Conservation (phyloP, 2,113 vertebrate species). For the Condylura cristata region DNA sequence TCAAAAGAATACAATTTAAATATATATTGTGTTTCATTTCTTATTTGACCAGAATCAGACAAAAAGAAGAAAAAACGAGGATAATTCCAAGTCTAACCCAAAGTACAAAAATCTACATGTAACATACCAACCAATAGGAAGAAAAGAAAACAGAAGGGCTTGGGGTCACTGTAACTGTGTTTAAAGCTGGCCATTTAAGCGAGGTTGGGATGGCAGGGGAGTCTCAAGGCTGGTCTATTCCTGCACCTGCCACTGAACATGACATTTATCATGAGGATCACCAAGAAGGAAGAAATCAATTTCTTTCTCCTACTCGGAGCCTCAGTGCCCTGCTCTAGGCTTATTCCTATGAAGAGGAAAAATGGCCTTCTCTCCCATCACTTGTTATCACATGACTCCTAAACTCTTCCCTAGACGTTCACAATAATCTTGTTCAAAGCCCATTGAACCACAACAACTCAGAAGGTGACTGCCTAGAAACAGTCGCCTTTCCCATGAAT, state of each 20-base stretch:
- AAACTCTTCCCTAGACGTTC: not conserved
- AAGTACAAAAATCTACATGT: not conserved
- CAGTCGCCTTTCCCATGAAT: not conserved
- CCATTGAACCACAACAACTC: not conserved
- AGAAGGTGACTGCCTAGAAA: not conserved
- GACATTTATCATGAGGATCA: not conserved
- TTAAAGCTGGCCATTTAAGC: not conserved
- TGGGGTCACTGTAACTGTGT: not conserved
- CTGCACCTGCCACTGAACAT: not conserved
- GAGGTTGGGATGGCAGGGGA: not conserved
- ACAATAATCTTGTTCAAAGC: not conserved
- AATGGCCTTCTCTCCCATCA: not conserved
- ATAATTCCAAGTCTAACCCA: not conserved
- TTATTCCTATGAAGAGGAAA: not conserved
- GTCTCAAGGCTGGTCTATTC: not conserved
- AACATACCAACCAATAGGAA: not conserved
- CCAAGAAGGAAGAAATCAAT: not conserved
- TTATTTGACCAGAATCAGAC: not conserved
- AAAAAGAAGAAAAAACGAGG: not conserved
- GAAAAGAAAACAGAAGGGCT: not conserved
- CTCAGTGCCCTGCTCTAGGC: not conserved
- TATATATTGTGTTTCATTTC: not conserved
- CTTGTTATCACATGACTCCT: not conserved
- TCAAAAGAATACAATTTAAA: no score
- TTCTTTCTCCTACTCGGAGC: not conserved